Conservation (phyloP, 2,797 vertebrate species). For the Tympanoctomys barrerae region DNA sequence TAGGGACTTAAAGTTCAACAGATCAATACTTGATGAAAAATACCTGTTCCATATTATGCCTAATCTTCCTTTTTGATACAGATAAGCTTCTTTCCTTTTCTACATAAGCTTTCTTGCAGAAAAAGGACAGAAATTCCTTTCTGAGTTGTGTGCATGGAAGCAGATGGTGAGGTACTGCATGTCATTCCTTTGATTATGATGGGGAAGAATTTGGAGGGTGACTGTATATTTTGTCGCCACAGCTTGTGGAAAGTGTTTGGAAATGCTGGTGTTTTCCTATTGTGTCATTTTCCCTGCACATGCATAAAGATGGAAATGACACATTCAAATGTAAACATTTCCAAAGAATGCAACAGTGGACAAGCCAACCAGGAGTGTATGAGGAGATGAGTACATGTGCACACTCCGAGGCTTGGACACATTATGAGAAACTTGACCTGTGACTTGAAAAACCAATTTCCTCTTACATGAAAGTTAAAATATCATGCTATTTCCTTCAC, state of each 20-base stretch:
- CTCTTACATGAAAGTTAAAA: not conserved
- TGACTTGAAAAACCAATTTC: not conserved
- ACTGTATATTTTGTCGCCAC: not conserved
- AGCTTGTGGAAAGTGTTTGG: not conserved
- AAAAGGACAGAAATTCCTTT: not conserved
- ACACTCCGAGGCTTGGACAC: not conserved
- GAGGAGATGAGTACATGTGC: not conserved
- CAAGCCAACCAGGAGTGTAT: not conserved
- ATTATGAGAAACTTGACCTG: not conserved
- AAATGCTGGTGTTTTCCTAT: not conserved
- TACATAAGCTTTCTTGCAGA: not conserved
- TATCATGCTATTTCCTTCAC: not conserved
- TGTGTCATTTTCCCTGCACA: not conserved
- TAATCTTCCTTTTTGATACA: not conserved
- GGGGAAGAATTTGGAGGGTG: not conserved
- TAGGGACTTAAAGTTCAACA: too few relatives aligned
- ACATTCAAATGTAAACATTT: not conserved
- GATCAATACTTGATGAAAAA: too few relatives aligned
- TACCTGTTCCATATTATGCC: too few relatives aligned
- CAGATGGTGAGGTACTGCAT: not conserved
- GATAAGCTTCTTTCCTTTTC: not conserved
- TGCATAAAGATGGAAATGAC: not conserved
- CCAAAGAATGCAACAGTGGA: not conserved
- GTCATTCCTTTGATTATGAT: not conserved
- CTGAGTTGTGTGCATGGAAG: not conserved